These are phyloP conservation scores for Akabosia matsudoensis DNA, from an alignment of 1,140 invertebrate genomes.

Conservation along the genomic window DNA sequence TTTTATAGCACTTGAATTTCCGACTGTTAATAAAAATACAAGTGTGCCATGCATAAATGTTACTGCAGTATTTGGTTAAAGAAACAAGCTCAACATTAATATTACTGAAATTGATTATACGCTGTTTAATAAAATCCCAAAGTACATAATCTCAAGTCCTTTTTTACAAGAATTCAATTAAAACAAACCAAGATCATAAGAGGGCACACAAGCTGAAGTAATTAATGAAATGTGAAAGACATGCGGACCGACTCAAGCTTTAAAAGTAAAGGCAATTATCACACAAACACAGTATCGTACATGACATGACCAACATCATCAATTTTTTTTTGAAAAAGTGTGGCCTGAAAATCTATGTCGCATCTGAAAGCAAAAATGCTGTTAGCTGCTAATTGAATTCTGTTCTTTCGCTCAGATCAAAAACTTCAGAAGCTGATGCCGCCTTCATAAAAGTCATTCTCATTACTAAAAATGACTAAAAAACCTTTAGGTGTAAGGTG, in stretches of 20 bases:
- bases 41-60: too few relatives aligned
- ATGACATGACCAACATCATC: not conserved
- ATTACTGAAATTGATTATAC: too few relatives aligned
- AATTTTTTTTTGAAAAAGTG: not conserved
- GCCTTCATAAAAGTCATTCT: not conserved
- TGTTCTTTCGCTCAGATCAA: not conserved
- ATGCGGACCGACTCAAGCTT: constrained; percentile 3
- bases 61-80: too few relatives aligned
- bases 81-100: too few relatives aligned
- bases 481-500: too few relatives aligned
- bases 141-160: not conserved
- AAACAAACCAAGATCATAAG: not conserved
- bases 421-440: too few relatives aligned
- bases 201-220: constrained; percentile 4
- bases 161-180: not conserved
- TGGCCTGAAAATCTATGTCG: not conserved
- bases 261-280: not conserved
- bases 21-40: too few relatives aligned
- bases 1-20: too few relatives aligned
- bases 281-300: not conserved
- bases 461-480: not conserved
- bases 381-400: constrained; percentile 9
- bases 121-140: too few relatives aligned
- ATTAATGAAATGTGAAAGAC: constrained; percentile 14
- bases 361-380: too few relatives aligned